Conservation (phyloP, 2,888 invertebrate species). For the Sabatieria punctata region DNA sequence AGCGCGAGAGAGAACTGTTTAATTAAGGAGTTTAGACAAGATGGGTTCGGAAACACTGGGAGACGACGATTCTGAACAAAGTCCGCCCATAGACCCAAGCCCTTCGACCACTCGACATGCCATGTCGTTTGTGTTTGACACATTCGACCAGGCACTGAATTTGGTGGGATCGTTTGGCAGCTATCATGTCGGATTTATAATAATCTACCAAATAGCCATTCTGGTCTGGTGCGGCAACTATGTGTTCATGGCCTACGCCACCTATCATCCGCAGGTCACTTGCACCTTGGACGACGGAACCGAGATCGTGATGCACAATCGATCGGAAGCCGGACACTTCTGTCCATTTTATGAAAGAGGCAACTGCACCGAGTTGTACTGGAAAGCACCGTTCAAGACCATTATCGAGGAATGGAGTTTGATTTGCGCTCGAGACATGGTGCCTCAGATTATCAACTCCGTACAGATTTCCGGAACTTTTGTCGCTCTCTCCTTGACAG, state of each 20-base stretch:
- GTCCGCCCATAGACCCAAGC: too few relatives aligned
- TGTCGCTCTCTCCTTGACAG: neutral
- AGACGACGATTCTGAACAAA: too few relatives aligned
- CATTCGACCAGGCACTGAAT: neutral
- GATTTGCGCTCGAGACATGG: neutral
- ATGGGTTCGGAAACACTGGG: too few relatives aligned
- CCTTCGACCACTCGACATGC: too few relatives aligned
- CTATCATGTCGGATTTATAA: constrained; percentile 1
- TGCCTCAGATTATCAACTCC: neutral
- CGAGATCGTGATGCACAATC: too few relatives aligned
- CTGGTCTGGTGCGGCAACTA: constrained; percentile 2
- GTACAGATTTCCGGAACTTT: neutral
- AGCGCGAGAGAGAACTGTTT: too few relatives aligned
- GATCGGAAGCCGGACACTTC: too few relatives aligned
- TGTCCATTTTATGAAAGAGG: neutral
- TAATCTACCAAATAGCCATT: neutral
- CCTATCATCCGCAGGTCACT: neutral
- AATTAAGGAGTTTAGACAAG: too few relatives aligned
- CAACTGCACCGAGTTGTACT: neutral
- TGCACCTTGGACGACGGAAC: neutral
- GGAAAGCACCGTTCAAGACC: neutral
- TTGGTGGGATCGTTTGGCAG: constrained; percentile 5
- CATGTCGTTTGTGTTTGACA: neutral
- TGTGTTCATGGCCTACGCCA: constrained; percentile 3
- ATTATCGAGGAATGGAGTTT: constrained; percentile 1